phyloP scores from a whole-genome alignment of 2,113 vertebrate species.

The Platanista minor region DNA sequence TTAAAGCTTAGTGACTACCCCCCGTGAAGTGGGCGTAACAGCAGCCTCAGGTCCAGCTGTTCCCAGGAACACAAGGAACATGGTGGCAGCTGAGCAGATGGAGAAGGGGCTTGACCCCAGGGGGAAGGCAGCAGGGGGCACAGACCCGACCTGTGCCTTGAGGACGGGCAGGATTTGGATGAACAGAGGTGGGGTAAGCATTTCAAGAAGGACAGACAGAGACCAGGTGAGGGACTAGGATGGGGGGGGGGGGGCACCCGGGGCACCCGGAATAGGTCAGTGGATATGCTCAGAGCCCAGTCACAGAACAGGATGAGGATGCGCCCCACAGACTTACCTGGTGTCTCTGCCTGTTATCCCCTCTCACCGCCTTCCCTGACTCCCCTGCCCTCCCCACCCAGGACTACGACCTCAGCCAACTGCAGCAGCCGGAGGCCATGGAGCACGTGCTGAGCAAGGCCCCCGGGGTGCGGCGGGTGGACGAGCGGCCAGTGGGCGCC shows the following conservation, averaged over 20 bases:
- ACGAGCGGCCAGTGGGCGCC: slow-evolving; percentile 94
- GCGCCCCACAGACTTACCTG: accelerated
- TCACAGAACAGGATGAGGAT: not conserved
- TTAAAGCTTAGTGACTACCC: not conserved
- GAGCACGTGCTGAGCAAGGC: slow-evolving; percentile 95
- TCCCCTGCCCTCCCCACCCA: slow-evolving; percentile 65
- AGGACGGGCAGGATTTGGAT: not conserved
- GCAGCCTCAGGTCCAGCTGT: not conserved
- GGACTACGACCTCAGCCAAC: slow-evolving; percentile 98
- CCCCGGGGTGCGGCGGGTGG: slow-evolving; percentile 92
- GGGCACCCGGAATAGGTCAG: not conserved
- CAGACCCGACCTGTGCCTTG: not conserved
- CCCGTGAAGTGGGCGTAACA: not conserved
- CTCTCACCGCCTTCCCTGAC: not conserved
- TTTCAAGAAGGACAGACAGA: not conserved
- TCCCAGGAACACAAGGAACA: accelerated
- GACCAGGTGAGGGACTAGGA: accelerated
- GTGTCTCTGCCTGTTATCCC: accelerated
- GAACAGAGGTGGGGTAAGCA: accelerated
- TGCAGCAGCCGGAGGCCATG: slow-evolving; percentile 96
- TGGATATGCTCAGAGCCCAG: too few species aligned
- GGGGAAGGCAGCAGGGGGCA: not conserved
- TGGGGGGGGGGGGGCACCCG: accelerated
- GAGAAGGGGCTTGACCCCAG: not conserved
- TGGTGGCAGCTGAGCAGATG: not conserved